Percentiles rank a stretch among this genome's conserved stretches.
phyloP scores from a whole-genome alignment of 1,140 invertebrate genomes.

The Pomphorhynchus laevis region DNA sequence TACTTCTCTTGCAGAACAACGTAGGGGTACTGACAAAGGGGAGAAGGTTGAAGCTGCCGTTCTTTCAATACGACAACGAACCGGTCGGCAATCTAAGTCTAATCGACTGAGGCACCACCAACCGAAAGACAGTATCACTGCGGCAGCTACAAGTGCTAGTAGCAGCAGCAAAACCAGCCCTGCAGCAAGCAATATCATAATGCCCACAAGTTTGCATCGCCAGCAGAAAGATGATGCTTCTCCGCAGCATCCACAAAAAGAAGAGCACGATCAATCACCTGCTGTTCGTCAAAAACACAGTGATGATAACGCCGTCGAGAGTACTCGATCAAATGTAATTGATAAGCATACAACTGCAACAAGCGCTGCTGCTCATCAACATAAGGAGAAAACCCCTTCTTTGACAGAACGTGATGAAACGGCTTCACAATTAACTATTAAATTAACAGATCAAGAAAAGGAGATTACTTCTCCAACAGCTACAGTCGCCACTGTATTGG shows the following conservation, averaged over 20 bases:
- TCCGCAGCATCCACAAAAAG: conserved; percentile 68
- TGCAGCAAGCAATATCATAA: not conserved
- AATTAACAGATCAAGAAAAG: not conserved
- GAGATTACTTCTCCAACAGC: not conserved
- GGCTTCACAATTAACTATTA: not conserved
- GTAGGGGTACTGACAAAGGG: conserved; percentile 62
- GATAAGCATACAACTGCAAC: not conserved
- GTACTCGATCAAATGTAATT: not conserved
- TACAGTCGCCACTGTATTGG: no score
- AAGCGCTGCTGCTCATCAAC: not conserved
- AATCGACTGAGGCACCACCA: conserved; percentile 14
- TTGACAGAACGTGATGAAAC: not conserved
- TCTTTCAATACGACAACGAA: conserved; percentile 72
- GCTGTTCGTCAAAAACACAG: conserved; percentile 48
- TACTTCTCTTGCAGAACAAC: conserved; percentile 47
- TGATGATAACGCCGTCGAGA: conserved; percentile 36
- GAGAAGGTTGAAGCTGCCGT: conserved; percentile 69
- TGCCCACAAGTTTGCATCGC: conserved; percentile 18
- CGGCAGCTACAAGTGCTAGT: conserved; percentile 27
- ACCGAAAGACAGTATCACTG: conserved; percentile 29
- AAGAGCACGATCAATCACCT: conserved; percentile 34
- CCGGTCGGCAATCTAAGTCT: conserved; percentile 30
- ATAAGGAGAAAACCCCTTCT: not conserved
- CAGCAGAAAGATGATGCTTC: conserved; percentile 47
- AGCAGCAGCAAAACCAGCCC: conserved; percentile 15